A percentile compares a stretch with the other conserved stretches of the same genome.
Evolutionary conservation across 2,888 invertebrate species (phyloP).

Genomic region (Stomorhina lunata): DNA sequence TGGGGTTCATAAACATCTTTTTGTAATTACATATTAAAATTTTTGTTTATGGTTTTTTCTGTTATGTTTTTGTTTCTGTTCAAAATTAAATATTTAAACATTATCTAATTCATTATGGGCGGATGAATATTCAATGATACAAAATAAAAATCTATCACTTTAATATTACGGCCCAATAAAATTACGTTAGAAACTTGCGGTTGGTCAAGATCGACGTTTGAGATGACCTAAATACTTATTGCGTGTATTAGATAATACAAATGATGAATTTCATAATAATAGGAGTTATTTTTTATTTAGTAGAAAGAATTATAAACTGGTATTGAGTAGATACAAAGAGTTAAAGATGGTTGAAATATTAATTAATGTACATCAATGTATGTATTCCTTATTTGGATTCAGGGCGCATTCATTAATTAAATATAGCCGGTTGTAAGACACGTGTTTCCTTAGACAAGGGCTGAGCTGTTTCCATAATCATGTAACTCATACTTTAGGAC

Average conservation of each 20-base stretch:
- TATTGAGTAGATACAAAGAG: too few species aligned
- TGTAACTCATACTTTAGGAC: too few species aligned
- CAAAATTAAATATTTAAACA: constrained; percentile 13
- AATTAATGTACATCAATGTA: too few species aligned
- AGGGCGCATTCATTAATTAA: too few species aligned
- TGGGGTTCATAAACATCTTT: constrained; percentile 2
- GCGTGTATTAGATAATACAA: background rate
- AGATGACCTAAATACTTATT: constrained; percentile 4
- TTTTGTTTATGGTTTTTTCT: background rate
- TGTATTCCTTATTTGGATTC: too few species aligned
- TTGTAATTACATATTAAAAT: constrained; percentile 3
- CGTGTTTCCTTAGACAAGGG: too few species aligned
- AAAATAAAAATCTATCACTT: background rate
- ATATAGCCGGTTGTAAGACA: too few species aligned
- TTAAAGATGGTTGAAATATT: too few species aligned
- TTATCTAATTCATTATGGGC: constrained; percentile 24
- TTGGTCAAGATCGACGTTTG: background rate
- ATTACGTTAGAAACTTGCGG: background rate
- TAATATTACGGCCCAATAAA: background rate
- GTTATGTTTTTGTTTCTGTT: constrained; percentile 4
- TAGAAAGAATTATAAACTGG: too few species aligned
- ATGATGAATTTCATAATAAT: background rate
- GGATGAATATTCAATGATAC: constrained; percentile 4
- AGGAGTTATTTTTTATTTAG: background rate
- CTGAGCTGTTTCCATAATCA: too few species aligned